Conservation (phyloP, 2,888 invertebrate species). For the Acheta domesticus region DNA sequence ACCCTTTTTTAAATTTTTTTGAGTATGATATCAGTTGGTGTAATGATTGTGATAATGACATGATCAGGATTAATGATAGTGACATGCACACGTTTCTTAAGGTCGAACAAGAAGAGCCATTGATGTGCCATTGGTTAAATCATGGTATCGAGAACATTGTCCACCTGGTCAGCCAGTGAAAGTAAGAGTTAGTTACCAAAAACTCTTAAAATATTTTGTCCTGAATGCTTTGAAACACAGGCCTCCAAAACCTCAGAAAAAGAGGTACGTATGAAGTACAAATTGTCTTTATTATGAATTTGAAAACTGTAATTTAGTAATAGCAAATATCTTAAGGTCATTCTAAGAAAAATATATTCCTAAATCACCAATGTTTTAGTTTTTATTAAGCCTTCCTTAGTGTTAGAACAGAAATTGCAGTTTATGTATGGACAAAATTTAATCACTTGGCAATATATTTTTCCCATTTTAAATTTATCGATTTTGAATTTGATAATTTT, state of each 20-base stretch:
- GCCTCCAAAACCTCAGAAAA: conserved; percentile 97
- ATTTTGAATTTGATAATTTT: no score
- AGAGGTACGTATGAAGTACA: conserved; percentile 57
- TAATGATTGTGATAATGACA: no score
- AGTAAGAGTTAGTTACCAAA: conserved; percentile 98
- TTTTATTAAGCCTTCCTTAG: no score
- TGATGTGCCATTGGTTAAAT: conserved; percentile 95
- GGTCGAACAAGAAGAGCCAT: conserved; percentile 90
- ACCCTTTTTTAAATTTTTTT: no score
- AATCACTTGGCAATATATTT: no score
- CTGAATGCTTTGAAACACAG: conserved; percentile 96
- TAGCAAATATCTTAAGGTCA: neutral
- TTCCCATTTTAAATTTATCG: no score
- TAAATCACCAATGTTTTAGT: no score
- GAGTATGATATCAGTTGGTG: no score
- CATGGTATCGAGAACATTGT: conserved; percentile 94
- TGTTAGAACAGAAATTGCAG: no score
- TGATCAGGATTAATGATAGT: neutral
- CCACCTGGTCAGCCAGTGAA: conserved; percentile 97
- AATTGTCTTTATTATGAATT: neutral
- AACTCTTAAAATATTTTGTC: conserved; percentile 96
- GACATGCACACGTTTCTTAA: conserved; percentile 38
- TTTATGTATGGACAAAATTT: no score
- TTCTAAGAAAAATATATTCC: no score
- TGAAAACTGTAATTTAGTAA: neutral